These are phyloP conservation scores for Oceanites oceanicus DNA, from an alignment of 2,113 vertebrate genomes.

Conservation along the genomic window DNA sequence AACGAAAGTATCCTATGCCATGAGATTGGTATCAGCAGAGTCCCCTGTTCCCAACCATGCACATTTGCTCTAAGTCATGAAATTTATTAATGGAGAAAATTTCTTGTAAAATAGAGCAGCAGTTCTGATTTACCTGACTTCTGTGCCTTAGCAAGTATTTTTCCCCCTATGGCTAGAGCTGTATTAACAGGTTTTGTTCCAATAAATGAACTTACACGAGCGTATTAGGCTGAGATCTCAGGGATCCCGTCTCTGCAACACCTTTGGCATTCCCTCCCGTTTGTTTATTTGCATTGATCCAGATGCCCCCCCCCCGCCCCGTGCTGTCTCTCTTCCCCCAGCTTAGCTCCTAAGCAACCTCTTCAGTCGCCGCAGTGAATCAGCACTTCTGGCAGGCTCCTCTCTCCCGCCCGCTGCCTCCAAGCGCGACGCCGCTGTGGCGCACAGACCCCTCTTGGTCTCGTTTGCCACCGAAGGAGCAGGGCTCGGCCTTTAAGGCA, in stretches of 20 bases:
- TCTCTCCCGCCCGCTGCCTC: neutral
- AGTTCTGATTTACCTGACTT: constrained; percentile 66
- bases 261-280: neutral
- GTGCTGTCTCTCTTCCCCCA: neutral
- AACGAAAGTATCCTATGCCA: constrained; percentile 13
- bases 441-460: neutral
- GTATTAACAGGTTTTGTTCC: constrained; percentile 27
- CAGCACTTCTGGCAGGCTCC: constrained; percentile 53
- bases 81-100: constrained; percentile 75
- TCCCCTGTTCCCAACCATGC: constrained; percentile 61
- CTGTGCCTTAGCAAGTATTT: constrained; percentile 53
- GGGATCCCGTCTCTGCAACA: neutral
- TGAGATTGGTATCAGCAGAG: constrained; percentile 71
- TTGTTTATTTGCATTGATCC: neutral
- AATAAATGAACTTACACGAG: neutral
- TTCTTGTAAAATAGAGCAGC: constrained; percentile 67
- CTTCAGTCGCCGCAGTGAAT: constrained; percentile 32
- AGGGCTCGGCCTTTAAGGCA: neutral
- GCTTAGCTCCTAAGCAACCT: neutral
- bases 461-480: rapidly evolving
- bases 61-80: constrained; percentile 72
- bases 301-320: neutral
- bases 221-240: neutral
- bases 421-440: rapidly evolving
- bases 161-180: neutral